Evolutionary conservation across 2,113 vertebrate genomes (phyloP), one percentile per base, ranked within the genome.

Genomic region (Phyllostomus discolor): DNA sequence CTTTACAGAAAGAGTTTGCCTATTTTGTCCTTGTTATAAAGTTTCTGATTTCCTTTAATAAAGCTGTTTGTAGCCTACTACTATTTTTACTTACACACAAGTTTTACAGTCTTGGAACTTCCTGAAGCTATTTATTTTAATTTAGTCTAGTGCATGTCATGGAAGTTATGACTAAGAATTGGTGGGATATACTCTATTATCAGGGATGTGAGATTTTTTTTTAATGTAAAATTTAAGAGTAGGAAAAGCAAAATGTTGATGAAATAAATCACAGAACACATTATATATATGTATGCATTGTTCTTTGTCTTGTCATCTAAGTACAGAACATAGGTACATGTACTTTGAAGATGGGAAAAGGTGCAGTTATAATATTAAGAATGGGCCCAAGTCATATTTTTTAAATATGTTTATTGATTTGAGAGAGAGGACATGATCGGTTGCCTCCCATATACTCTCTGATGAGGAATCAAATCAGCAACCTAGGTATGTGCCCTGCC

Each of bases 91-190:
- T 66, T n/a, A 72, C n/a, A n/a, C n/a, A n/a, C 22, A 81, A 84
- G 12, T 57, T 89, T 96, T 92, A 73, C 17, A 95, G 16, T 76
- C 50, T 84, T 92, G 54, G 64, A 67, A 80, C 64, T 92, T 95
- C 26, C 79, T 67, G 46, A 80, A 85, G 50, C 54, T 79, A 10
- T 84, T 88, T 88, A 11, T 76, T 94, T 83, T 85, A 66, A 73
- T 90, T 89, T 80, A 64, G 43, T 72, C 7, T 78, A 84, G 57
- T 67, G 22, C 16, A 62, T 92, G 28, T 86, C 43, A 43, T 93
- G 66, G 35, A 83, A 94, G 31, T 83, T 88, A 84, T 33, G 35
- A 94, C 52, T 79, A 88, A 88, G 76, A 94, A 72, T 96, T 79
- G 70, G 24, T 94, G 88, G 43, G 67, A 62, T 86, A 80, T 80